phyloP scores from a whole-genome alignment of 2,113 vertebrate genomes.

The Xerus inauris region DNA sequence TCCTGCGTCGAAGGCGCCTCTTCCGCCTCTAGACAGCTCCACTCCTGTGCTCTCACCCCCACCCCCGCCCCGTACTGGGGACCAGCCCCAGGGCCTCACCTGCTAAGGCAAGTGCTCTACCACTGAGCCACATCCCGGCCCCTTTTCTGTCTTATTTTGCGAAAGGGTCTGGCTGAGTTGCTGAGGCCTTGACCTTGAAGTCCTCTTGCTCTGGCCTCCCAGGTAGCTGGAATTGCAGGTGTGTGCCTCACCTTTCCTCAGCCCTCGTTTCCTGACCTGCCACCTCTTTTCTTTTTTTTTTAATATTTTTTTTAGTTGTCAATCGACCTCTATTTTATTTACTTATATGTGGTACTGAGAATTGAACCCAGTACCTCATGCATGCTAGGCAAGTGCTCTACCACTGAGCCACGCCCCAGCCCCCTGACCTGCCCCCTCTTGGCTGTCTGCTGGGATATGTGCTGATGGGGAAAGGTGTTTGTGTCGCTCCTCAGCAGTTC shows the following conservation, averaged over 20 bases:
- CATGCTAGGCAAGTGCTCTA: too few relatives aligned
- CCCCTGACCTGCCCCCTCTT: accelerated
- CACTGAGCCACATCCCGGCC: background rate
- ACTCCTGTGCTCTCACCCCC: background rate
- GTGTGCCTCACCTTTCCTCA: accelerated
- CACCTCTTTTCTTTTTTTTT: too few relatives aligned
- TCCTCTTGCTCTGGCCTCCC: background rate
- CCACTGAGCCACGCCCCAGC: too few relatives aligned
- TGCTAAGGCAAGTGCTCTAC: background rate
- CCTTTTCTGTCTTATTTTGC: background rate
- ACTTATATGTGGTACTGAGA: too few relatives aligned
- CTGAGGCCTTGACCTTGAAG: background rate
- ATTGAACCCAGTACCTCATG: too few relatives aligned
- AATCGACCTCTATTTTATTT: too few relatives aligned
- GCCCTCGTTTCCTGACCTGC: background rate
- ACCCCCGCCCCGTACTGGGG: too few relatives aligned
- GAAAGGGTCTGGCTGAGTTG: background rate
- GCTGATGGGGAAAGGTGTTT: background rate
- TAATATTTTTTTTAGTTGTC: too few relatives aligned
- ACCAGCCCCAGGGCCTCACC: background rate
- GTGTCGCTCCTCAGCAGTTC: accelerated
- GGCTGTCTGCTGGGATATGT: background rate
- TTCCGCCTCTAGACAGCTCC: background rate
- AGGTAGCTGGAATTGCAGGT: background rate
- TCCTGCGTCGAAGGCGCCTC: background rate